A percentile compares a stretch with the other conserved stretches of the same genome.
Conservation (phyloP, 1,140 invertebrate species). For the Mycetomoellerius zeteki region DNA sequence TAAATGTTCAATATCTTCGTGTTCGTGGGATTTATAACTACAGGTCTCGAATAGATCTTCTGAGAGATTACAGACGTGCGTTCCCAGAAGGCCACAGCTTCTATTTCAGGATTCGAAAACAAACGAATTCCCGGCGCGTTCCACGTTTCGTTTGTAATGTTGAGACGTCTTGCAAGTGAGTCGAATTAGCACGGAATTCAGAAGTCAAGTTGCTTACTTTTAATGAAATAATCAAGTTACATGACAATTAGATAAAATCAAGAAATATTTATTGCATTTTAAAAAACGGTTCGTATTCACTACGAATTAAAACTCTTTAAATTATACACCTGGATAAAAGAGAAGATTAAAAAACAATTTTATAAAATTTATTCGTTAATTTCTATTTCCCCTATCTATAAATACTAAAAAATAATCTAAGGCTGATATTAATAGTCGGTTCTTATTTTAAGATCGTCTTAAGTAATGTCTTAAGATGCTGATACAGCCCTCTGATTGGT, state of each 20-base stretch:
- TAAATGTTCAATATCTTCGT: not conserved
- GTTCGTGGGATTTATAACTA: constrained; percentile 13
- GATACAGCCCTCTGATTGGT: too few species aligned
- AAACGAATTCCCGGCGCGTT: constrained; percentile 76
- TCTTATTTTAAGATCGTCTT: too few species aligned
- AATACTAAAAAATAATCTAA: not conserved
- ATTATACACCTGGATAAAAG: too few species aligned
- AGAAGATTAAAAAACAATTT: not conserved
- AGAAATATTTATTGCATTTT: not conserved
- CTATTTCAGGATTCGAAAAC: constrained; percentile 83
- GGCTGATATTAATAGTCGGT: too few species aligned
- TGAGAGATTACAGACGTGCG: constrained; percentile 69
- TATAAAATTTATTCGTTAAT: not conserved
- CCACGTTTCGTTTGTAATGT: constrained; percentile 60
- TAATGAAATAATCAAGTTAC: constrained; percentile 27
- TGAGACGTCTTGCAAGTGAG: constrained; percentile 14
- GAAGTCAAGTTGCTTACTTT: constrained; percentile 26
- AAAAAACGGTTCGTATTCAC: not conserved
- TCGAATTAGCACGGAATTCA: constrained; percentile 25
- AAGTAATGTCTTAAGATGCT: too few species aligned
- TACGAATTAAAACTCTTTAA: not conserved
- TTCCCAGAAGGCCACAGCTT: constrained; percentile 72
- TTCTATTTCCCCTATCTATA: not conserved
- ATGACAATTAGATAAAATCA: constrained; percentile 3
- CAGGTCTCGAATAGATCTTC: constrained; percentile 63